Percentiles rank a stretch among this genome's conserved stretches.
Evolutionary conservation across 1,140 invertebrate species (phyloP).

Genomic region (Chymomyza costata): DNA sequence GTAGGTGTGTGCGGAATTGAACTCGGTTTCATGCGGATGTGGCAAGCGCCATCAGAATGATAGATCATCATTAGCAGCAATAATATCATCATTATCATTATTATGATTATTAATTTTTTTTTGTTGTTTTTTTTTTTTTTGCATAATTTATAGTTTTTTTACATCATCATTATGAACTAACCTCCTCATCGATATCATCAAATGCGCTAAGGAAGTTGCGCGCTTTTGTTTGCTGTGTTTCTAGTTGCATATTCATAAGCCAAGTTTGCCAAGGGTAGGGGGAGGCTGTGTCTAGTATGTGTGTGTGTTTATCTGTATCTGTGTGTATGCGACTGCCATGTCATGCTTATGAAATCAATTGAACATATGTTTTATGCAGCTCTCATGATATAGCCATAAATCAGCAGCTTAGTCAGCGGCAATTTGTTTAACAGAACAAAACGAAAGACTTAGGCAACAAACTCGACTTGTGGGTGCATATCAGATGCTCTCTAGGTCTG

Average conservation of each 20-base stretch:
- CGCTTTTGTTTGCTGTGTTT: not conserved
- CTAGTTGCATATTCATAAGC: constrained; percentile 61
- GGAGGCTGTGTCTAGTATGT: too few relatives aligned
- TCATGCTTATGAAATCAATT: constrained; percentile 71
- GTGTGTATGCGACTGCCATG: constrained; percentile 38
- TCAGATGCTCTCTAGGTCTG: too few relatives aligned
- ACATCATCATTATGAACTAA: constrained; percentile 43
- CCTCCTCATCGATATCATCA: not conserved
- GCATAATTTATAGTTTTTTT: constrained; percentile 54
- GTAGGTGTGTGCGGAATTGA: constrained; percentile 65
- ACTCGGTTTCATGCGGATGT: constrained; percentile 60
- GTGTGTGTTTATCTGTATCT: too few relatives aligned
- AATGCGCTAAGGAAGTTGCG: constrained; percentile 51
- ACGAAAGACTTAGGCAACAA: constrained; percentile 63
- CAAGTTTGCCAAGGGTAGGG: constrained; percentile 26
- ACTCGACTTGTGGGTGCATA: constrained; percentile 26
- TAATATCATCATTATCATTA: constrained; percentile 17
- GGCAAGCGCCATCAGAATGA: constrained; percentile 41
- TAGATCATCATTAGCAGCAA: constrained; percentile 5
- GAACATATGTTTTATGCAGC: constrained; percentile 56
- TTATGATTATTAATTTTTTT: too few relatives aligned
- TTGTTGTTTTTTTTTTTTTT: too few relatives aligned
- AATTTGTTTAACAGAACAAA: constrained; percentile 50
- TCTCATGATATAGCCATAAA: constrained; percentile 46
- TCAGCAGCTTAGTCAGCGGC: constrained; percentile 65